A percentile compares a stretch with the other conserved stretches of the same genome.
Evolutionary conservation across 2,113 vertebrate species (phyloP).

Genomic region (Ameiurus melas): DNA sequence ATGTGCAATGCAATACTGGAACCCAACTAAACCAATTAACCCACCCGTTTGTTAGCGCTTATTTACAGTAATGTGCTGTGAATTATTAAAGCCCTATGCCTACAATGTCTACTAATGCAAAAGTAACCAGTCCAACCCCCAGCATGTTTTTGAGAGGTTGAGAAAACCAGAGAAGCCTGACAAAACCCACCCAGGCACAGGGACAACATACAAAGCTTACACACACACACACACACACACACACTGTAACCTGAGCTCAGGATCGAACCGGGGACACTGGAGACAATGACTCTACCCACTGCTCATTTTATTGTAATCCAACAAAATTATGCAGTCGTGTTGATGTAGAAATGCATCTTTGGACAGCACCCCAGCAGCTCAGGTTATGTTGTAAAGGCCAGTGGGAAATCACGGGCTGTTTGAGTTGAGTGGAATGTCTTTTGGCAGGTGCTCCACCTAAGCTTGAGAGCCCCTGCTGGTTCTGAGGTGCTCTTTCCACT

Average conservation of each 20-base stretch:
- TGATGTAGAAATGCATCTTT: constrained; percentile 33
- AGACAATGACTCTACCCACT: neutral
- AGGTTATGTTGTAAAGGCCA: constrained; percentile 10
- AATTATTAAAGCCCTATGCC: neutral
- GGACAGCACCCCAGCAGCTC: constrained; percentile 21
- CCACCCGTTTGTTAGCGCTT: neutral
- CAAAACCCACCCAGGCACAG: neutral
- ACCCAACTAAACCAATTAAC: neutral
- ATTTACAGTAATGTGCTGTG: neutral
- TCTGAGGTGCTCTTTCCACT: neutral
- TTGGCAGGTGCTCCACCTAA: constrained; percentile 58
- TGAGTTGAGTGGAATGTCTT: constrained; percentile 50
- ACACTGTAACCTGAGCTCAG: neutral
- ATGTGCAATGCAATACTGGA: neutral
- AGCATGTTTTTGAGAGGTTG: neutral
- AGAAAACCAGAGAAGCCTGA: neutral
- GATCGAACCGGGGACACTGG: neutral
- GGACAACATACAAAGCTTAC: neutral
- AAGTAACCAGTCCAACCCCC: neutral
- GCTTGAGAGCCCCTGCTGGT: constrained; percentile 32
- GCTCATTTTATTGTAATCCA: constrained; percentile 25
- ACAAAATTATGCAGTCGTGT: constrained; percentile 53
- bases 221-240: neutral
- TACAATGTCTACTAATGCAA: neutral
- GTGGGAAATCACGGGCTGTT: constrained; percentile 28